These are phyloP conservation scores for Thryonomys swinderianus DNA, from an alignment of 2,113 vertebrate genomes.

Conservation along the genomic window DNA sequence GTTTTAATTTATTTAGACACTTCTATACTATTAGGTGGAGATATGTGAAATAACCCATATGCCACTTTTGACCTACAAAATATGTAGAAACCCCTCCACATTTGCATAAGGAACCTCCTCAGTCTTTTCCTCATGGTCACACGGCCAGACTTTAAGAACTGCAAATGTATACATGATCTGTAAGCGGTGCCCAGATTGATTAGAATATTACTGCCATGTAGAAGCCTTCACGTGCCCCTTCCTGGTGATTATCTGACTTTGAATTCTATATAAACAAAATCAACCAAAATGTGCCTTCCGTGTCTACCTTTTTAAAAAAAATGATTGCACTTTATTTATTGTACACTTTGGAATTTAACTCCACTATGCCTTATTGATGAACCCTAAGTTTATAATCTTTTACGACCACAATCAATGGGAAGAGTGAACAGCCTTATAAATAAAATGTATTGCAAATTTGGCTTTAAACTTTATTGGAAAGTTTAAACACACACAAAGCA, in stretches of 20 bases:
- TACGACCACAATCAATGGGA: neutral
- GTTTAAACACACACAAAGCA: neutral
- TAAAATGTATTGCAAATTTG: neutral
- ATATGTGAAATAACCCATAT: neutral
- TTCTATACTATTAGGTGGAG: neutral
- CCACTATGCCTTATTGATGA: neutral
- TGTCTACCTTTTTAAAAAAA: neutral
- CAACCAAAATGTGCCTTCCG: neutral
- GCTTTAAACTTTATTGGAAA: neutral
- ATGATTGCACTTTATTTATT: neutral
- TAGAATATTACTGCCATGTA: neutral
- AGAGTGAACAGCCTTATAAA: neutral
- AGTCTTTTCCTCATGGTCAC: neutral
- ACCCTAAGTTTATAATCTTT: neutral
- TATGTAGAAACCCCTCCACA: neutral
- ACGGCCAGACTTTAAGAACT: neutral
- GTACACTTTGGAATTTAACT: neutral
- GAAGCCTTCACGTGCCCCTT: too few species aligned
- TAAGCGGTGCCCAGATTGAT: neutral
- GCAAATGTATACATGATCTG: neutral
- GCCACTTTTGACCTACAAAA: neutral
- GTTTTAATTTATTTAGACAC: too few species aligned
- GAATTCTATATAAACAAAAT: neutral
- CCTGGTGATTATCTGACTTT: neutral
- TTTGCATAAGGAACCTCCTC: neutral